Base-by-base conservation (phyloP, 2,113 vertebrate species). In the Sigmodon hispidus region DNA sequence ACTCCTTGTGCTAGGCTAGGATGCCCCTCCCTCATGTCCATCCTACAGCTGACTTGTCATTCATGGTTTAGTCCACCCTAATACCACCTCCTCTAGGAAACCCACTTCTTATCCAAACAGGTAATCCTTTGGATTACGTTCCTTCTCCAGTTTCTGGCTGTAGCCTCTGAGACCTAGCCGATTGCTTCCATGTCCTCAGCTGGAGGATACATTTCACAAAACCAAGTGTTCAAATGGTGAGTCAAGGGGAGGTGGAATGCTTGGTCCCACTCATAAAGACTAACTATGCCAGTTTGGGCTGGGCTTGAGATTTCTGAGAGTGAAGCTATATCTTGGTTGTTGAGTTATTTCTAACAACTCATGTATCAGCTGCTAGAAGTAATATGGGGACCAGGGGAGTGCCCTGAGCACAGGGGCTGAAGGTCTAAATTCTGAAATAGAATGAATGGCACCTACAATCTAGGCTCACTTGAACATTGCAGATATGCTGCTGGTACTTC, bases 291-390 rank as follows among this genome's bases (percentile, higher is more conserved):
- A 61, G 57, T 26, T 61, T 57, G 79, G 45, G 10, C 36, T 40
- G 36, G 55, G 36, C 36, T 43, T 61, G n/a, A 95, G 91, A 81
- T 96, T 77, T 77, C 59, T 61, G 73, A 90, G 81, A 87, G 26
- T 29, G n/a, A 76, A 90, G 50, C 63, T 21, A 16, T 21, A 59
- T 67, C 13, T 89, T 90, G 43, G 34, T 87, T 88, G 75, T 75
- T 63, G 87, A 89, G n/a, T 75, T 93, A 63, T 85, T 2, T 88
- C 43, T 70, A 77, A 24, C 91, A 70, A 80, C 48, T 89, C 52
- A 40, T 69, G 4, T 81, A 87, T 63, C 91, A 75, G 9, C 61
- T 55, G 43, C 43, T 84, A 52, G 69, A 75, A 61, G n/a, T 26
- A 34, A 52, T 13, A 31, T n/a, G 10, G 21, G 48, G 77, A 57